phyloP scores from a whole-genome alignment of 2,888 invertebrate genomes.

The Pasiphila rectangulata region DNA sequence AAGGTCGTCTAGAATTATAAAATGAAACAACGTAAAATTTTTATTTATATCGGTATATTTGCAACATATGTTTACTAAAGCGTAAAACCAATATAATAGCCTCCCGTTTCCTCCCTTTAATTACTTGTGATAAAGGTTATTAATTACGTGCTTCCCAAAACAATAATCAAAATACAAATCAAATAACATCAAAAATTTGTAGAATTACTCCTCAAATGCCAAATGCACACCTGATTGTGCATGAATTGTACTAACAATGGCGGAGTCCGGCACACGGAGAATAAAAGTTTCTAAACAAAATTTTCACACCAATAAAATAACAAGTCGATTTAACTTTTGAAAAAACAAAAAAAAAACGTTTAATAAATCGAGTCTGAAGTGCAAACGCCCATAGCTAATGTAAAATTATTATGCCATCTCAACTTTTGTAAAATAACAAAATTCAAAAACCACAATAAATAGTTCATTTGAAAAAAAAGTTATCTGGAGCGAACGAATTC shows the following conservation, averaged over 20 bases:
- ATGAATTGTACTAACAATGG: neutral
- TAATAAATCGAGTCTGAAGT: neutral
- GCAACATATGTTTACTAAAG: constrained; percentile 68
- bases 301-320: constrained; percentile 4
- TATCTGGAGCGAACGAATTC: too few species aligned
- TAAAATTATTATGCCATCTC: constrained; percentile 44
- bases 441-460: too few species aligned
- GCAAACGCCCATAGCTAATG: constrained; percentile 34
- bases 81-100: constrained; percentile 62
- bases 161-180: constrained; percentile 20
- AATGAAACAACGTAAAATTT: constrained; percentile 47
- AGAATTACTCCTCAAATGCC: too few species aligned
- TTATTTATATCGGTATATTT: constrained; percentile 62
- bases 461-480: too few species aligned
- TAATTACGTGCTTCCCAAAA: constrained; percentile 16
- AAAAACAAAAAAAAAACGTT: neutral
- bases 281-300: neutral
- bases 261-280: too few species aligned
- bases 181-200: too few species aligned
- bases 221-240: too few species aligned
- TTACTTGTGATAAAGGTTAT: constrained; percentile 25
- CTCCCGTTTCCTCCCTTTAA: constrained; percentile 42
- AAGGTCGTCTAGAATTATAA: neutral
- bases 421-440: neutral
- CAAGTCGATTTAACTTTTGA: neutral